These are phyloP conservation scores for Brachymystax lenok DNA, from an alignment of 2,797 vertebrate species.

Conservation along the genomic window DNA sequence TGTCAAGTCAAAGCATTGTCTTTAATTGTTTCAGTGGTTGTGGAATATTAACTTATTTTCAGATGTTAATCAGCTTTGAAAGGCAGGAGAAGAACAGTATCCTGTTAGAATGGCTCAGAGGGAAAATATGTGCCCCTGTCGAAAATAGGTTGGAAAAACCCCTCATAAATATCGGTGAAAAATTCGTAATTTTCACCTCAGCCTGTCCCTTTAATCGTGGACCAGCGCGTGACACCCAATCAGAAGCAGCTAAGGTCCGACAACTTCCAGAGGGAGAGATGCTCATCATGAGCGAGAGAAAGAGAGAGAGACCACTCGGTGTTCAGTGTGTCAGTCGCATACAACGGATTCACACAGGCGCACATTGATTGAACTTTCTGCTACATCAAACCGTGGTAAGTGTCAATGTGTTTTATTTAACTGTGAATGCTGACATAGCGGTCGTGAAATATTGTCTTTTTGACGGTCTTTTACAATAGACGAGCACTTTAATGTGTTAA, in stretches of 20 bases:
- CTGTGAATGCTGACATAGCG: background rate
- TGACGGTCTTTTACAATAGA: background rate
- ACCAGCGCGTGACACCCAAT: conserved; percentile 73
- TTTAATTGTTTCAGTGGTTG: background rate
- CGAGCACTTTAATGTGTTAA: no score
- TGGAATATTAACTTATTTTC: background rate
- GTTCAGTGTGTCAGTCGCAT: conserved; percentile 41
- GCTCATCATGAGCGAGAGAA: conserved; percentile 12
- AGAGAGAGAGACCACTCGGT: conserved; percentile 24
- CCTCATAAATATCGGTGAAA: conserved; percentile 14
- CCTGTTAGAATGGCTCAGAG: background rate
- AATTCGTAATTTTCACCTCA: background rate
- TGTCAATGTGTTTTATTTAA: conserved; percentile 3
- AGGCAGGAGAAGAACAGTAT: background rate
- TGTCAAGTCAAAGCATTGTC: background rate
- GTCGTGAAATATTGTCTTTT: background rate
- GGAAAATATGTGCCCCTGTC: background rate
- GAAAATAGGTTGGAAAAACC: background rate
- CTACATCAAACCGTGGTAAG: conserved; percentile 38
- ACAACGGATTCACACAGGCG: conserved; percentile 36
- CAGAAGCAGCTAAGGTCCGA: conserved; percentile 63
- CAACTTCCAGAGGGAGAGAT: conserved; percentile 34
- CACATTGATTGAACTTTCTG: conserved; percentile 19
- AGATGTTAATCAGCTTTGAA: conserved; percentile 4
- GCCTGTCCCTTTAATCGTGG: conserved; percentile 5